Percentiles rank a stretch among this genome's conserved stretches.
These are phyloP conservation scores for Lathronympha strigana DNA, from an alignment of 2,888 invertebrate species.

Conservation along the genomic window DNA sequence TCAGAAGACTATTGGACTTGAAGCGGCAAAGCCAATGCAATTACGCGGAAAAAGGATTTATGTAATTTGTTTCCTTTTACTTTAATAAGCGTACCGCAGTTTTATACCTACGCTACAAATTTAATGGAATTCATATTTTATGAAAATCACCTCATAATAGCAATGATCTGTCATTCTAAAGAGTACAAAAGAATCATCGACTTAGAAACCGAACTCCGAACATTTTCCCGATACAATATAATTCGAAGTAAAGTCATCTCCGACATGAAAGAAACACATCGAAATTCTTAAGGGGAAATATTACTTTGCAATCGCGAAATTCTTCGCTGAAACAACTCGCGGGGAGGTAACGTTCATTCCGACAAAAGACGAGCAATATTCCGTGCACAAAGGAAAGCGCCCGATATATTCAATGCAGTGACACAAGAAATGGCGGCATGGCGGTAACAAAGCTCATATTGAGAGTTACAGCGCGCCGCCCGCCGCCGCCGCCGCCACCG, in stretches of 20 bases:
- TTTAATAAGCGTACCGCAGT: too few relatives aligned
- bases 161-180: conserved; percentile 33
- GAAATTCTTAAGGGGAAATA: conserved; percentile 83
- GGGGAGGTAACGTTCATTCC: conserved; percentile 81
- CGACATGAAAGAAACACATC: conserved; percentile 81
- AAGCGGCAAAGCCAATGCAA: conserved; percentile 75
- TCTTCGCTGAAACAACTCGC: conserved; percentile 82
- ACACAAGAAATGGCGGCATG: conserved; percentile 82
- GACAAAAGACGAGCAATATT: conserved; percentile 83
- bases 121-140: not conserved
- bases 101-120: not conserved
- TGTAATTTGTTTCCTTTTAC: too few relatives aligned
- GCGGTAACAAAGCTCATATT: conserved; percentile 83
- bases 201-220: conserved; percentile 65
- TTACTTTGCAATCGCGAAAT: conserved; percentile 83
- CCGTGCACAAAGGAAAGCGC: conserved; percentile 81
- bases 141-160: conserved; percentile 18
- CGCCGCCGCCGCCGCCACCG: conserved; percentile 36
- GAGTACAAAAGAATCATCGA: conserved; percentile 51
- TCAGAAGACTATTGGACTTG: conserved; percentile 80
- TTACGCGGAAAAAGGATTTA: conserved; percentile 64
- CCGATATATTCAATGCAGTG: conserved; percentile 84
- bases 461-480: conserved; percentile 67
- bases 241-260: conserved; percentile 79
- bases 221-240: conserved; percentile 72